Conservation (phyloP, 2,113 vertebrate species). For the Stigmatopora argus region DNA sequence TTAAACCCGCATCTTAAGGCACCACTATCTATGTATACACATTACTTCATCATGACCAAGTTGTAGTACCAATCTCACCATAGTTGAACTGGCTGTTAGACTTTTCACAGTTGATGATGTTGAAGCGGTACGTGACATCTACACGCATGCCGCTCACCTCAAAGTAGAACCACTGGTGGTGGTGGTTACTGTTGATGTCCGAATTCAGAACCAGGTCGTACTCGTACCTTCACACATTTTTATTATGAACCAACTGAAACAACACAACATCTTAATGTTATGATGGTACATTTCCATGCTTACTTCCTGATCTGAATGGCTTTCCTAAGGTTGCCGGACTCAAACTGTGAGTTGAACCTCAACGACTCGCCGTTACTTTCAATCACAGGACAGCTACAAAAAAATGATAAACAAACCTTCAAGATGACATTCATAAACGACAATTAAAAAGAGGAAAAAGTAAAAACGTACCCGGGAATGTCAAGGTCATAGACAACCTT, state of each 20-base stretch:
- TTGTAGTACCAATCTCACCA: conserved; percentile 65
- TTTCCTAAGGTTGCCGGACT: conserved; percentile 96
- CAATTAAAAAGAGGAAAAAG: neutral
- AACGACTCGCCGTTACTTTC: conserved; percentile 81
- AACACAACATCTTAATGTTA: neutral
- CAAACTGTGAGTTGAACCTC: conserved; percentile 97
- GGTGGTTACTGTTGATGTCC: conserved; percentile 98
- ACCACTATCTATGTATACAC: neutral
- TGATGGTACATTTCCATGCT: conserved; percentile 39
- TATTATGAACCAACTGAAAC: neutral
- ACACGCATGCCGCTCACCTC: conserved; percentile 94
- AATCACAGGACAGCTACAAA: conserved; percentile 72
- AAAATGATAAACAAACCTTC: conserved; percentile 3
- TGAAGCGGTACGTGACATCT: conserved; percentile 84
- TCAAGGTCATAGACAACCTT: conserved; percentile 94
- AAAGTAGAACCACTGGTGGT: conserved; percentile 99
- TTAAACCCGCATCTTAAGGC: neutral
- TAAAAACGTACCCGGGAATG: conserved; percentile 75
- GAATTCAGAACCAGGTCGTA: conserved; percentile 97
- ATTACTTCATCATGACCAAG: neutral
- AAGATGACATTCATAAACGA: neutral
- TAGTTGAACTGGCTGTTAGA: conserved; percentile 99
- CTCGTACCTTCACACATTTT: conserved; percentile 74
- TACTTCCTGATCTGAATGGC: conserved; percentile 96
- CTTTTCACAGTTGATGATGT: conserved; percentile 99